Evolutionary conservation across 30 jellyfish, hydroid and myxozoan species (phyloP).

Genomic region (Aurelia aurita complex sp. Pacific): DNA sequence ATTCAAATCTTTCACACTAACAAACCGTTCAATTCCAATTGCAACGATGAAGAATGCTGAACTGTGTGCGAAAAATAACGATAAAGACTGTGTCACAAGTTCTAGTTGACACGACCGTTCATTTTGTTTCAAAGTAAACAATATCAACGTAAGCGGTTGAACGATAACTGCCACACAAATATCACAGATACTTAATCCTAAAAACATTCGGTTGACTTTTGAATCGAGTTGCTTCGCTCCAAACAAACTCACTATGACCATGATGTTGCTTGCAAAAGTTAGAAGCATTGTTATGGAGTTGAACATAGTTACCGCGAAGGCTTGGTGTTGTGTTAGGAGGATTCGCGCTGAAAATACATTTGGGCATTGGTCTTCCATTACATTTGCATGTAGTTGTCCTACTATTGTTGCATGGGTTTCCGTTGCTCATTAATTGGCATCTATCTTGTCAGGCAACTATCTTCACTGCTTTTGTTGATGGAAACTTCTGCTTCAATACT

Average conservation of each 20-base stretch:
- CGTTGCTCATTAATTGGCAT: background rate
- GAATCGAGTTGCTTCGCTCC: constrained; percentile 62
- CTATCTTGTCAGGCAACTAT: too few species aligned
- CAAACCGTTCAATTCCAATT: constrained; percentile 58
- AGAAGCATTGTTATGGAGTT: constrained; percentile 19
- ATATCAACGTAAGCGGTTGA: constrained; percentile 26
- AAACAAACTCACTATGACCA: constrained; percentile 45
- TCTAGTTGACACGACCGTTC: constrained; percentile 36
- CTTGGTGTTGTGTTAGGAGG: constrained; percentile 27
- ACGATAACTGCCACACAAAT: constrained; percentile 42
- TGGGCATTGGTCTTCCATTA: constrained; percentile 11
- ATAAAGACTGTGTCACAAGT: constrained; percentile 34
- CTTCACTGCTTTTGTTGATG: too few species aligned
- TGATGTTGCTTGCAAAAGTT: constrained; percentile 15
- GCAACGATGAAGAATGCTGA: constrained; percentile 66
- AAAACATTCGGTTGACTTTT: constrained; percentile 63
- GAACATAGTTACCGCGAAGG: constrained; percentile 1
- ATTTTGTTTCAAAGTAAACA: constrained; percentile 15
- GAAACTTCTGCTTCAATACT: too few species aligned
- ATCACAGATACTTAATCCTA: constrained; percentile 53
- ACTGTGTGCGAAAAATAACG: constrained; percentile 39
- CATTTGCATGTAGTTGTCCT: background rate
- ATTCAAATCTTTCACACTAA: constrained; percentile 25
- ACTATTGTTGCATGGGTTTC: background rate
- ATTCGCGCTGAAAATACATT: constrained; percentile 33